Base-by-base conservation (phyloP, 2,888 invertebrate species). In the Conchocele bisecta region DNA sequence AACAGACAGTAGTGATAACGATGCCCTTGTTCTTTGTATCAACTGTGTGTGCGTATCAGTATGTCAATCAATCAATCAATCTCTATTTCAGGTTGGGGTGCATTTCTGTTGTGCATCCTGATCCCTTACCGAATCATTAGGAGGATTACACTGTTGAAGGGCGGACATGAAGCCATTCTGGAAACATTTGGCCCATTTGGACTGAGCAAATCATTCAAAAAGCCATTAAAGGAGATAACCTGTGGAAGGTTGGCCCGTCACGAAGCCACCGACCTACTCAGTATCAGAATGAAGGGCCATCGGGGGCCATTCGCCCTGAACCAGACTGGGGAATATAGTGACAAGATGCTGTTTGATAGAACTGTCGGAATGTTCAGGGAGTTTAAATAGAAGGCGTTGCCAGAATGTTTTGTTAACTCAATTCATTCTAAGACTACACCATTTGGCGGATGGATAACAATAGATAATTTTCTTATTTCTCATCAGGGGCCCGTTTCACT, bases 131-230 rank as follows among this genome's bases (percentile, higher is more conserved):
- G 59, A 11, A 28, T 64, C 13, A 51, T 75, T 4, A 42, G 63
- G 26, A 41, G 57, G 29, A 51, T 75, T 24, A 67, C 57, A 31
- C 46, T 75, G 9, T 20, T 75, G 20, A 67, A 51, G 35, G 75
- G 71, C 50, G 71, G 71, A 3, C 41, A 63, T 28, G 51, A 31
- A 15, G 44, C 71, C 17, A 13, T 57, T 1, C 3, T 71, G 28
- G 48, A 60, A 7, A 64, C 67, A 24, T 71, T 68, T 31, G 26
- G 50, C 46, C 46, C 60, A 1, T 71, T 71, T 68, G 71, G 67
- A 15, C 29, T 22, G 4, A 48, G 24, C 20, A 64, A 51, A 29
- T 5, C 33, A 22, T 15, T 17, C 6, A 65, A 64, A 54, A 11
- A 60, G 7, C 48, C 60, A 3, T 26, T 75, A 13, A 56, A 60